phyloP scores from a whole-genome alignment of 2,797 vertebrate species.

The Geotrypetes seraphini region DNA sequence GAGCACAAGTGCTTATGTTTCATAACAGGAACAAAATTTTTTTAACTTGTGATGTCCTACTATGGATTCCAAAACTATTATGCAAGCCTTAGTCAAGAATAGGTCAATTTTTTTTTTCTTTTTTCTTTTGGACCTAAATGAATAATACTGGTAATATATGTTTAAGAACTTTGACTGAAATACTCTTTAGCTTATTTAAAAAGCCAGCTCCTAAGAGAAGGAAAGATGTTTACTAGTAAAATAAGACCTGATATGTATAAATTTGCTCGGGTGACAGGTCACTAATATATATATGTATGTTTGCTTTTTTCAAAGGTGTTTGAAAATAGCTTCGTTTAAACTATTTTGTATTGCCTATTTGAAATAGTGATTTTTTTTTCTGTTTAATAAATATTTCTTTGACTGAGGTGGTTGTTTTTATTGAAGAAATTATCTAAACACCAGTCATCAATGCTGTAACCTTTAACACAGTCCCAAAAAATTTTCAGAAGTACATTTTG shows the following conservation, averaged over 20 bases:
- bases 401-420: slow-evolving; percentile 25
- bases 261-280: neutral
- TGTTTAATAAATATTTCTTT: slow-evolving; percentile 10
- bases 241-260: too few relatives aligned
- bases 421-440: too few relatives aligned
- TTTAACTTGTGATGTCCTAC: slow-evolving; percentile 8
- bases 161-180: too few relatives aligned
- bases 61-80: slow-evolving; percentile 9
- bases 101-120: neutral
- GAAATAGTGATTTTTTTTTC: slow-evolving; percentile 9
- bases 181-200: too few relatives aligned
- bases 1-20: slow-evolving; percentile 21
- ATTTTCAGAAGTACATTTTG: too few relatives aligned
- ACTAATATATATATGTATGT: slow-evolving; percentile 1
- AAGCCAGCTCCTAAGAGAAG: too few relatives aligned
- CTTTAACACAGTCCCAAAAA: too few relatives aligned
- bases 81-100: neutral
- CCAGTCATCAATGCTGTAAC: too few relatives aligned
- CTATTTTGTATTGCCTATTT: neutral
- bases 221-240: too few relatives aligned
- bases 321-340: slow-evolving; percentile 8
- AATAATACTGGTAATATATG: too few relatives aligned
- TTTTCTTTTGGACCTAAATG: too few relatives aligned
- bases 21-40: slow-evolving; percentile 31
- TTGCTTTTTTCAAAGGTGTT: slow-evolving; percentile 1